Base-by-base conservation (phyloP, 2,888 invertebrate species). In the Horisme vitalbata region DNA sequence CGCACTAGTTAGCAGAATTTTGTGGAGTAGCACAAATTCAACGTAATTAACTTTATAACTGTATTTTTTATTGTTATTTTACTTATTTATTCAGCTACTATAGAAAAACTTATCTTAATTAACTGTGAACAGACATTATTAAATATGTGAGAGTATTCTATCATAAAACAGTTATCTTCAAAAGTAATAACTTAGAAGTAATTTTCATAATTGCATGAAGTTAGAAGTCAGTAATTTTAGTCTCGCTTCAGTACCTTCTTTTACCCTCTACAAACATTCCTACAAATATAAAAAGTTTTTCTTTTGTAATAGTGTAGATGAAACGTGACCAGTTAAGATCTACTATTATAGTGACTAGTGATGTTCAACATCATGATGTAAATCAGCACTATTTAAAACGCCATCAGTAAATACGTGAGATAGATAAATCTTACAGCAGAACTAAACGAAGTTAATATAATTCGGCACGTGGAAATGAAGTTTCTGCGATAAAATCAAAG, bases 11-110 rank as follows among this genome's bases (percentile, higher is more conserved):
- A 32, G 32, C 27, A 31, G 8, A 32, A 32, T 28, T 9, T 6
- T 32, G 23, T 36, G 35, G 32, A 37, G 32, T 7, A 37, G 34
- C 33, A 44, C 39, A 41, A 43, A 34, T 51, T 47, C 45, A 51
- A 24, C 36, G 2, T 32, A 11, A 33, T 41, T 35, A 32, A 41
- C n/a, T 33, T 13, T 10, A 23, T 32, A 28, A 28, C 37, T 15
- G 31, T 7, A 9, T 9, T 32, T n/a, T 26, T 24, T 2, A 20
- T 24, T 18, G 14, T 23, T 9, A 18, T 23, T 11, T 20, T 8
- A 26, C 15, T 11, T 20, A 13, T 13, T 6, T 18, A 26, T 38
- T 38, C 10, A 34, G 26, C 9, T 3, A 31, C 11, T 41, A 27
- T n/a, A n/a, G n/a, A n/a, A n/a, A 35, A 37, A 21, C 21, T 41